A percentile compares a stretch with the other conserved stretches of the same genome.
phyloP scores from a whole-genome alignment of 2,113 vertebrate genomes.

The Colinus virginianus region DNA sequence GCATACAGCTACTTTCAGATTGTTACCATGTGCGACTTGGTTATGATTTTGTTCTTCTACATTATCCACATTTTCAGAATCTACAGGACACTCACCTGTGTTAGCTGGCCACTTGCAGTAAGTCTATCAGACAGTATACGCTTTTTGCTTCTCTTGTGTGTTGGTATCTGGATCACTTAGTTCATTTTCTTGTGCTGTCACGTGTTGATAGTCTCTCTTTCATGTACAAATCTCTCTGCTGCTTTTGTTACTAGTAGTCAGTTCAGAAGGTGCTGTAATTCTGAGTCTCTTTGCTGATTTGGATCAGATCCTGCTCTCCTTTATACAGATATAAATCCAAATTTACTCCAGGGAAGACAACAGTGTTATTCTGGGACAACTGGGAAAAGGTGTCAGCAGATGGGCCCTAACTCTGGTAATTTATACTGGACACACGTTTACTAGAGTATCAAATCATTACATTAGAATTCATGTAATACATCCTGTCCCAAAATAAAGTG shows the following conservation, averaged over 20 bases:
- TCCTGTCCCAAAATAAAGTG: slow-evolving; percentile 43
- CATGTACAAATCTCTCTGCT: background rate
- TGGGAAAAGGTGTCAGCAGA: background rate
- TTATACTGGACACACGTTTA: background rate
- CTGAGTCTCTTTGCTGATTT: background rate
- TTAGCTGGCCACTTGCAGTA: slow-evolving; percentile 94
- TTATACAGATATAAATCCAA: background rate
- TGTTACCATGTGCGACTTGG: slow-evolving; percentile 87
- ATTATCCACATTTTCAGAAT: slow-evolving; percentile 87
- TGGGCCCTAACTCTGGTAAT: background rate
- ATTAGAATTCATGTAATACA: background rate
- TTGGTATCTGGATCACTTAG: background rate
- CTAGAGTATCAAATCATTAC: background rate
- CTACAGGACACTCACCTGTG: slow-evolving; percentile 86
- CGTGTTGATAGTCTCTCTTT: background rate
- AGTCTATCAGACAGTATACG: slow-evolving; percentile 25
- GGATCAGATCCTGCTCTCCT: background rate
- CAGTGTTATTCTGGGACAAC: background rate
- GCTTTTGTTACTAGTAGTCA: background rate
- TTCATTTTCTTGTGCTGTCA: background rate
- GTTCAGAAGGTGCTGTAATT: background rate
- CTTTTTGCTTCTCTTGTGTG: background rate
- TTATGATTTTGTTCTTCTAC: slow-evolving; percentile 90
- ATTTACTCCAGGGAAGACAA: background rate
- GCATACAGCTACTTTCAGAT: slow-evolving; percentile 90